phyloP scores from a whole-genome alignment of 2,888 invertebrate species.

The Drosophila maculinotata region DNA sequence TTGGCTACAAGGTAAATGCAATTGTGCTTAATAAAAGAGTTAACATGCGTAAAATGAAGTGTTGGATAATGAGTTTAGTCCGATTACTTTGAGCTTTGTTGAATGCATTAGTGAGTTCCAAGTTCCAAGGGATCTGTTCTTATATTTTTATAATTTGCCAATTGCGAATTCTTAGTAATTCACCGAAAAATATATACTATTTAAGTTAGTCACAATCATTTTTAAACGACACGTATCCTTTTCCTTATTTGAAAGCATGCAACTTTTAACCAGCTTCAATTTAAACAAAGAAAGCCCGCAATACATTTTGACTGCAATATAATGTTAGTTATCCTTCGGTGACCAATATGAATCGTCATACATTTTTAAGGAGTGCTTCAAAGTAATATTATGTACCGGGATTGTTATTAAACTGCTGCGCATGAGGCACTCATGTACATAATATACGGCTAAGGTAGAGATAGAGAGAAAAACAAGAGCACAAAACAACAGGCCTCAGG shows the following conservation, averaged over 20 bases:
- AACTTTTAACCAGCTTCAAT: constrained; percentile 17
- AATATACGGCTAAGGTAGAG: background rate
- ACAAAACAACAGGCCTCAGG: constrained; percentile 33
- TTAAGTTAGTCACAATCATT: background rate
- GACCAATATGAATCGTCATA: constrained; percentile 41
- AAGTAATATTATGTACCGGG: constrained; percentile 38
- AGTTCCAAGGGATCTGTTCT: too few species aligned
- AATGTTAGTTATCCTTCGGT: constrained; percentile 26
- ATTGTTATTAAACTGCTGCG: constrained; percentile 53
- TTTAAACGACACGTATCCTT: background rate
- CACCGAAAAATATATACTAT: too few species aligned
- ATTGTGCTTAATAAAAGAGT: background rate
- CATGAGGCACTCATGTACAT: constrained; percentile 13
- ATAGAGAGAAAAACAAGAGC: background rate
- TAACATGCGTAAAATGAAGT: background rate
- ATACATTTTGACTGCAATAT: constrained; percentile 4
- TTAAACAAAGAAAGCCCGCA: background rate
- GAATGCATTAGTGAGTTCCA: too few species aligned
- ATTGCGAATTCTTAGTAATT: too few species aligned
- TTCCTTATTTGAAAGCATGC: too few species aligned
- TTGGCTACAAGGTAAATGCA: background rate
- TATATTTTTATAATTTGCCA: too few species aligned
- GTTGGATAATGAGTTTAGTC: too few species aligned
- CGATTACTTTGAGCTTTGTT: too few species aligned
- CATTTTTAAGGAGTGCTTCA: constrained; percentile 48